Evolutionary conservation across 2,113 vertebrate species (phyloP), one percentile per base, ranked within the genome.

Genomic region (Dicentrarchus labrax): DNA sequence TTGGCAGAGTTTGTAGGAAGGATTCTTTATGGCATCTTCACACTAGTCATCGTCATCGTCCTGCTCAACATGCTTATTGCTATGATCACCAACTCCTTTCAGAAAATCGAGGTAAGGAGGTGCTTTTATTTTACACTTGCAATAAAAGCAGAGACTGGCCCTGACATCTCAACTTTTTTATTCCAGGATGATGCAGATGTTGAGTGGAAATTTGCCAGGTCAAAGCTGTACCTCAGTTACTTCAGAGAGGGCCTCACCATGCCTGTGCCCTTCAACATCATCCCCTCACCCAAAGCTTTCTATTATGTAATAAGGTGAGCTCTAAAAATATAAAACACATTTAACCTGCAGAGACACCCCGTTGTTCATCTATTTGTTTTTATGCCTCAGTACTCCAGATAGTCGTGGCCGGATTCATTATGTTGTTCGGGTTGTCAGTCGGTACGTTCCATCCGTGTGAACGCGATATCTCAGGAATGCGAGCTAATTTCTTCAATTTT

Each of bases 11-110:
- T 96, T 54, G 95, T 97, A 2, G 97, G 96, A 36, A 91, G 94
- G 61, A 90, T 97, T 48, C 93, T 98, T 8, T 98, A 97, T 0
- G 97, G 97, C 11, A 94, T 97, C 92, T 98, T 96, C 86, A 97
- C 97, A 39, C 96, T 98, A 0, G 70, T 98, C 81, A 97, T 97
- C 41, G 97, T 97, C 85, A 97, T 97, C 6, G 96, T 97, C 12
- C 94, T 97, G 13, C 97, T 98, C 78, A 97, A 97, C 93, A 98
- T 98, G 97, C 96, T 98, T 2, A 95, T 98, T 19, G 97, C 97
- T 80, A 98, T 98, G 97, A 98, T 98, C 93, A 98, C 97, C 82
- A 98, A 96, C 93, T 97, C 97, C 84, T 98, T 97, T 88, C 97
- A 98, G 95, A 97, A 97, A 90, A 98, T 97, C 3, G 97, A 98